Percentiles rank a stretch among this genome's conserved stretches.
These are phyloP conservation scores for Leptobrachium ailaonicum DNA, from an alignment of 2,113 vertebrate species.

Conservation along the genomic window DNA sequence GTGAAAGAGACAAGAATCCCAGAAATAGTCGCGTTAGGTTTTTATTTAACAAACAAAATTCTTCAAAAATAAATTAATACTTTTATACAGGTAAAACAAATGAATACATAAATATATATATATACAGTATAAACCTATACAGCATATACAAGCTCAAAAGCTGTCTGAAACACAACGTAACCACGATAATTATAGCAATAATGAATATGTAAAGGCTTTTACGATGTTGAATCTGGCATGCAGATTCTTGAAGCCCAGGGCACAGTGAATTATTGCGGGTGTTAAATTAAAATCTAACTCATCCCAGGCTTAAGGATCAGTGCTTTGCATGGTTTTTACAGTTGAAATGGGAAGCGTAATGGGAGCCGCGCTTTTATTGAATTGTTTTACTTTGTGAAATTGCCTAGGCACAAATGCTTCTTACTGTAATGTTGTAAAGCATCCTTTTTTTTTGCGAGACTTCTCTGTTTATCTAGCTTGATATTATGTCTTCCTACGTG, in stretches of 20 bases:
- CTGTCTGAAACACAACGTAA: too few relatives aligned
- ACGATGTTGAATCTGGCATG: not conserved
- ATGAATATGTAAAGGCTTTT: not conserved
- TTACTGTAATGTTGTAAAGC: not conserved
- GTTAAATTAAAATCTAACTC: constrained; percentile 17
- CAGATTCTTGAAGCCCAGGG: not conserved
- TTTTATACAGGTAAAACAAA: too few relatives aligned
- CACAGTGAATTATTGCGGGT: not conserved
- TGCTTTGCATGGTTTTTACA: constrained; percentile 19
- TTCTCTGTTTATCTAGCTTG: constrained; percentile 34
- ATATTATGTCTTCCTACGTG: constrained; percentile 43
- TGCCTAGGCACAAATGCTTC: not conserved
- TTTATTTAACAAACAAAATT: too few relatives aligned
- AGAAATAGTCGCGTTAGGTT: too few relatives aligned
- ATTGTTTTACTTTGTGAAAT: constrained; percentile 12
- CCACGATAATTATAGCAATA: too few relatives aligned
- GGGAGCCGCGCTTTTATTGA: constrained; percentile 15
- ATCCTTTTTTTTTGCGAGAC: not conserved
- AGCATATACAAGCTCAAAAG: too few relatives aligned
- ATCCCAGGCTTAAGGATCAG: not conserved
- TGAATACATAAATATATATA: too few relatives aligned
- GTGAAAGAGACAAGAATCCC: too few relatives aligned
- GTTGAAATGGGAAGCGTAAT: not conserved
- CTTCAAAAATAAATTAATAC: too few relatives aligned
- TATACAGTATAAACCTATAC: too few relatives aligned